A percentile compares a stretch with the other conserved stretches of the same genome.
Evolutionary conservation across 1,140 invertebrate genomes (phyloP).

Genomic region (Aphis gossypii): DNA sequence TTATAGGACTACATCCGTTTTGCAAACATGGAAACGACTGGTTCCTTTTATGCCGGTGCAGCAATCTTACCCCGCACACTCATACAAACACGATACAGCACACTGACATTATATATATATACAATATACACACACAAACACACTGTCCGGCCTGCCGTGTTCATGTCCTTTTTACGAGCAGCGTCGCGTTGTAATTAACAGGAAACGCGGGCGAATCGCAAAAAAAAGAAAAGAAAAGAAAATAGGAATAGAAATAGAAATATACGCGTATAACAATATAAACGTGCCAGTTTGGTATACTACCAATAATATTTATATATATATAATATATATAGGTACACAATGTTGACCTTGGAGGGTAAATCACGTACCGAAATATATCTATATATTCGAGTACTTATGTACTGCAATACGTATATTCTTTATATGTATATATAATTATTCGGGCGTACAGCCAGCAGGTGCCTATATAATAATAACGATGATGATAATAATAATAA

Average conservation of each 20-base stretch:
- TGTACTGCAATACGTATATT: background rate
- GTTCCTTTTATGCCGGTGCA: constrained; percentile 42
- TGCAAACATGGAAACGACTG: constrained; percentile 48
- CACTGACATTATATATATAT: background rate
- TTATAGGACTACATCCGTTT: constrained; percentile 51
- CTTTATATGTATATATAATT: constrained; percentile 22
- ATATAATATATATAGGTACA: no score
- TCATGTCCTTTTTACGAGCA: constrained; percentile 10
- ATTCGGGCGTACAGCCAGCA: constrained; percentile 39
- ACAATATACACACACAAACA: background rate
- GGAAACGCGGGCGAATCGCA: constrained; percentile 29
- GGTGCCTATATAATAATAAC: constrained; percentile 24
- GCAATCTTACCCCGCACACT: background rate
- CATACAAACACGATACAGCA: background rate
- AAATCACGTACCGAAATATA: constrained; percentile 35
- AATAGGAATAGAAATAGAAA: background rate
- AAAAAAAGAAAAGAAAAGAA: constrained; percentile 25
- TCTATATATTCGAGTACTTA: background rate
- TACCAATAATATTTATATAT: background rate
- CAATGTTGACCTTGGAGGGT: background rate
- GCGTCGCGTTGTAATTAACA: constrained; percentile 45
- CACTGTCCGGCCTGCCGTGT: background rate
- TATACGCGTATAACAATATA: background rate
- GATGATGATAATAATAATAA: constrained; percentile 15
- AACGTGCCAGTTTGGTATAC: background rate